Conservation (phyloP, 2,888 invertebrate genomes). For the Sesia apiformis region DNA sequence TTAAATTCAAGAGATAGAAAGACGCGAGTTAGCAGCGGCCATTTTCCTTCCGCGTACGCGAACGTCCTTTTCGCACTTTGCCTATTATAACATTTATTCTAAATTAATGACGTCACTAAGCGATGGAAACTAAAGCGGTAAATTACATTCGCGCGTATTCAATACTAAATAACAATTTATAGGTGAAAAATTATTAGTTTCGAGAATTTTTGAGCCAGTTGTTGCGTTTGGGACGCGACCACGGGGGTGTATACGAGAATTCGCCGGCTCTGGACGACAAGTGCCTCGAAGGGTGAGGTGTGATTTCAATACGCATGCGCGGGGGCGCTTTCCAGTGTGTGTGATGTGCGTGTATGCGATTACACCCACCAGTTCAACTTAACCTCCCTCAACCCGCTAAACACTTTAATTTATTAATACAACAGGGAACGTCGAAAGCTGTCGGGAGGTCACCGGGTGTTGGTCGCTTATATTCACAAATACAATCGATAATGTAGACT, state of each 20-base stretch:
- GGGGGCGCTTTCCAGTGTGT: slow-evolving; percentile 42
- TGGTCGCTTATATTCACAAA: slow-evolving; percentile 41
- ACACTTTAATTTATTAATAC: slow-evolving; percentile 1
- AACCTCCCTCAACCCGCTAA: slow-evolving; percentile 34
- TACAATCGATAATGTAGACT: slow-evolving; percentile 70
- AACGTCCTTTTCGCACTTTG: slow-evolving; percentile 16
- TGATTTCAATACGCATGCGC: slow-evolving; percentile 50
- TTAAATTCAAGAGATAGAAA: slow-evolving; percentile 22
- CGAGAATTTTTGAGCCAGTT: no score
- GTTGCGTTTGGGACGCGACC: slow-evolving; percentile 45
- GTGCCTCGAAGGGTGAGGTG: slow-evolving; percentile 59
- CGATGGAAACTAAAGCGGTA: background rate
- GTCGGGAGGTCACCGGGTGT: slow-evolving; percentile 34
- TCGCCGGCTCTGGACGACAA: slow-evolving; percentile 58
- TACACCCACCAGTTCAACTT: slow-evolving; percentile 24
- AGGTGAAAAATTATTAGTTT: no score
- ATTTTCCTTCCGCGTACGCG: slow-evolving; percentile 44
- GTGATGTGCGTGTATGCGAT: slow-evolving; percentile 46
- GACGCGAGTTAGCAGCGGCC: slow-evolving; percentile 41
- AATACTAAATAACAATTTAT: no score
- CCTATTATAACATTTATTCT: slow-evolving; percentile 9
- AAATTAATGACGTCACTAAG: background rate
- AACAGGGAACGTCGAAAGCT: slow-evolving; percentile 27
- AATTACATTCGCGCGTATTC: slow-evolving; percentile 1
- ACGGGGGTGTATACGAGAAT: slow-evolving; percentile 60